Conservation (phyloP, 2,888 invertebrate genomes). For the Amphipyra berbera region DNA sequence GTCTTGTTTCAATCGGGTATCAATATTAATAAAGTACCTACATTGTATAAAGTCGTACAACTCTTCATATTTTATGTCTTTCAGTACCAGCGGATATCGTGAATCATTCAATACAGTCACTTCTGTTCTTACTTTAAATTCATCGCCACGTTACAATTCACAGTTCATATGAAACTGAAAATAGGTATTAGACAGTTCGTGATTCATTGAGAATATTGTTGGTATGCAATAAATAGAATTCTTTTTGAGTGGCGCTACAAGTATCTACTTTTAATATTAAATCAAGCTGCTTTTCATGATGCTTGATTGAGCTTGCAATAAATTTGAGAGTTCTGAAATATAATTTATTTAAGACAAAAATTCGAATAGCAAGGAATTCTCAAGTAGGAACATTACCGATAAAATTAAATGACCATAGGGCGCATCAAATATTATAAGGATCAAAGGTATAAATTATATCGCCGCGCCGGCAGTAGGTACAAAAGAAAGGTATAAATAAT, state of each 20-base stretch:
- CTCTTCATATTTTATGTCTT: constrained; percentile 4
- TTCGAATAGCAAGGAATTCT: too few species aligned
- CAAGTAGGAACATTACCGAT: too few species aligned
- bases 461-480: neutral
- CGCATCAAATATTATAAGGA: neutral
- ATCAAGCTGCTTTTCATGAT: too few species aligned
- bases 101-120: constrained; percentile 42
- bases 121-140: constrained; percentile 29
- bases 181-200: constrained; percentile 30
- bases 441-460: neutral
- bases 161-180: constrained; percentile 50
- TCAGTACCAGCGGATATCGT: constrained; percentile 21
- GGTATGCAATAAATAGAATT: constrained; percentile 24
- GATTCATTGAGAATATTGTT: constrained; percentile 43
- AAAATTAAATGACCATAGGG: too few species aligned
- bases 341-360: too few species aligned
- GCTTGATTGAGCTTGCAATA: too few species aligned
- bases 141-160: constrained; percentile 46
- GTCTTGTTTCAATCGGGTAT: constrained; percentile 42
- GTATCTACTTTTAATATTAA: too few species aligned
- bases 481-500: neutral
- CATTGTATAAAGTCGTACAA: constrained; percentile 8
- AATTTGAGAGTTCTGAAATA: too few species aligned
- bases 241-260: constrained; percentile 6
- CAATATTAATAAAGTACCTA: constrained; percentile 31